These are phyloP conservation scores for Atrichornis clamosus DNA, from an alignment of 2,113 vertebrate species.

Conservation along the genomic window DNA sequence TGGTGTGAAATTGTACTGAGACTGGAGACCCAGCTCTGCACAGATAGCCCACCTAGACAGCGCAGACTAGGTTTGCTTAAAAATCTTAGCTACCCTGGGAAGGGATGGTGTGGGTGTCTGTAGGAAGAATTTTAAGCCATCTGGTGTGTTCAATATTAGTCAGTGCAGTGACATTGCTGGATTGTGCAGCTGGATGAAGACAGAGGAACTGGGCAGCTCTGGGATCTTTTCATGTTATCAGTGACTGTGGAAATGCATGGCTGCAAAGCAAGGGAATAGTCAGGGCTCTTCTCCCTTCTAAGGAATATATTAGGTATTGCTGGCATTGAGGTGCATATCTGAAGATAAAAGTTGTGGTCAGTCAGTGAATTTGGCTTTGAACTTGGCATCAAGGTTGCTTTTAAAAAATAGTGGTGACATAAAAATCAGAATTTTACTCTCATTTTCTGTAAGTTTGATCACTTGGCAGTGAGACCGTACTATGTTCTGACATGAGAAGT, in stretches of 20 bases:
- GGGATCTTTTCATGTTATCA: background rate
- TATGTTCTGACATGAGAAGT: background rate
- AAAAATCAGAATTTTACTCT: background rate
- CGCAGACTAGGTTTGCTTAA: background rate
- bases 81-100: background rate
- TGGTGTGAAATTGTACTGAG: background rate
- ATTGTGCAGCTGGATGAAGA: background rate
- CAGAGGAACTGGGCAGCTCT: background rate
- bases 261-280: background rate
- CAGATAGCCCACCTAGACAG: background rate
- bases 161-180: background rate
- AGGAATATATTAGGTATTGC: background rate
- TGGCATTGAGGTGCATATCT: background rate
- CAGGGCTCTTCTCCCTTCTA: background rate
- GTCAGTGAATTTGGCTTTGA: background rate
- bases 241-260: background rate
- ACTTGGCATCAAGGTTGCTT: background rate
- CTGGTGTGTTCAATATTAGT: background rate
- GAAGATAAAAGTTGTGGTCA: background rate
- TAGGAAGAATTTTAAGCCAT: background rate
- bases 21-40: background rate
- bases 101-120: background rate
- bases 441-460: background rate
- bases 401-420: background rate
- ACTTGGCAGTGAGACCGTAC: background rate